phyloP scores from a whole-genome alignment of 2,888 invertebrate species.

The Ornithoptera alexandrae region DNA sequence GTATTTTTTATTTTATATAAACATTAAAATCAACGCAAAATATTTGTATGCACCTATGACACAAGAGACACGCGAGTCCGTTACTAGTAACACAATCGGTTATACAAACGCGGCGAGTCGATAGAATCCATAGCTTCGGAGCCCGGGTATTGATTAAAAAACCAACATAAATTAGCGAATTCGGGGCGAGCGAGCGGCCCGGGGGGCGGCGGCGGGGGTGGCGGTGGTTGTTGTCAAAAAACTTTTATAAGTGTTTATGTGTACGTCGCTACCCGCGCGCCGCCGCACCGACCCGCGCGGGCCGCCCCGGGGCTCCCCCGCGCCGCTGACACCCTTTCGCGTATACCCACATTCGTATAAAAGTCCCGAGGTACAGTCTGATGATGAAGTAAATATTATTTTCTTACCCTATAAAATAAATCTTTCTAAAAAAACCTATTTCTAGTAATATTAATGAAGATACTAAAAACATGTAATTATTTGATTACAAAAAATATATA shows the following conservation, averaged over 20 bases:
- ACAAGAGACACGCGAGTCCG: constrained; percentile 17
- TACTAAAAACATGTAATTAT: too few species aligned
- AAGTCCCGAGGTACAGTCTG: constrained; percentile 57
- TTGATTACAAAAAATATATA: too few species aligned
- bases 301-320: constrained; percentile 36
- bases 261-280: constrained; percentile 44
- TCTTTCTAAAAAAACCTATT: too few species aligned
- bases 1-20: too few species aligned
- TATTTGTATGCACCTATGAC: constrained; percentile 28
- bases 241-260: constrained; percentile 80
- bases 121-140: constrained; percentile 60
- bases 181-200: constrained; percentile 51
- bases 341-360: constrained; percentile 78
- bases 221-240: constrained; percentile 77
- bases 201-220: constrained; percentile 38
- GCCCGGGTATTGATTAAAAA: constrained; percentile 77
- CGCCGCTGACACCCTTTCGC: constrained; percentile 76
- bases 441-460: too few species aligned
- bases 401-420: background rate
- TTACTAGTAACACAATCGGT: constrained; percentile 29
- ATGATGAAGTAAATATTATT: constrained; percentile 37
- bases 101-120: constrained; percentile 42
- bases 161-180: constrained; percentile 81
- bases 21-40: background rate
- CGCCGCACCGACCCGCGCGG: constrained; percentile 35